These are phyloP conservation scores for Carapus acus DNA, from an alignment of 2,797 vertebrate species.

Conservation along the genomic window DNA sequence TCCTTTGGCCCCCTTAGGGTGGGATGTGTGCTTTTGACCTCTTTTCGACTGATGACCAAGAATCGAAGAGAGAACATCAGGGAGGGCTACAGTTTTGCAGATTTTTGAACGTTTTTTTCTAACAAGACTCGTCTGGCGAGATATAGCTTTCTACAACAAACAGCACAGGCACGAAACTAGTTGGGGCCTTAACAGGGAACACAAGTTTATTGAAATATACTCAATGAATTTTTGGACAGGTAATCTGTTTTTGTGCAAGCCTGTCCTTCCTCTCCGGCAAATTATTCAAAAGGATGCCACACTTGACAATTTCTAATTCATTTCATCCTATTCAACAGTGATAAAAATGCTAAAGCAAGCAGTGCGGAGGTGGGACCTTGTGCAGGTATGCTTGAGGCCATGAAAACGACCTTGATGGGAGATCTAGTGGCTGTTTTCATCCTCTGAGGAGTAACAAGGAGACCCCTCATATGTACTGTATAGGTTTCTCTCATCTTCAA, in stretches of 20 bases:
- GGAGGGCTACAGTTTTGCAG: background rate
- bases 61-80: slow-evolving; percentile 12
- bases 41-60: slow-evolving; percentile 23
- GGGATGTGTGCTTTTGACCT: slow-evolving; percentile 35
- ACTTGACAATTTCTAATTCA: slow-evolving; percentile 47
- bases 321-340: slow-evolving; percentile 32
- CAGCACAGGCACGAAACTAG: slow-evolving; percentile 24
- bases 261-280: slow-evolving; percentile 11
- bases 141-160: background rate
- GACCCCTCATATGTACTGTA: background rate
- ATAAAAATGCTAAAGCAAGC: slow-evolving; percentile 43
- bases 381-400: slow-evolving; percentile 37
- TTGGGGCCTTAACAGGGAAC: slow-evolving; percentile 7
- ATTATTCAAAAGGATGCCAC: slow-evolving; percentile 39
- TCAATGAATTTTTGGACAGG: slow-evolving; percentile 14
- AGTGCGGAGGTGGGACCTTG: slow-evolving; percentile 39
- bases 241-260: slow-evolving; percentile 24
- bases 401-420: slow-evolving; percentile 35
- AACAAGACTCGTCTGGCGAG: background rate
- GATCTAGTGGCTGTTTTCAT: slow-evolving; percentile 26
- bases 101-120: background rate
- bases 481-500: slow-evolving; percentile 20
- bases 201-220: slow-evolving; percentile 14
- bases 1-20: slow-evolving; percentile 44
- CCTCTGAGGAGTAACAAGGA: slow-evolving; percentile 1